Evolutionary conservation across 2,888 invertebrate species (phyloP), one percentile per base, ranked within the genome.

Genomic region (Synergus japonicus): DNA sequence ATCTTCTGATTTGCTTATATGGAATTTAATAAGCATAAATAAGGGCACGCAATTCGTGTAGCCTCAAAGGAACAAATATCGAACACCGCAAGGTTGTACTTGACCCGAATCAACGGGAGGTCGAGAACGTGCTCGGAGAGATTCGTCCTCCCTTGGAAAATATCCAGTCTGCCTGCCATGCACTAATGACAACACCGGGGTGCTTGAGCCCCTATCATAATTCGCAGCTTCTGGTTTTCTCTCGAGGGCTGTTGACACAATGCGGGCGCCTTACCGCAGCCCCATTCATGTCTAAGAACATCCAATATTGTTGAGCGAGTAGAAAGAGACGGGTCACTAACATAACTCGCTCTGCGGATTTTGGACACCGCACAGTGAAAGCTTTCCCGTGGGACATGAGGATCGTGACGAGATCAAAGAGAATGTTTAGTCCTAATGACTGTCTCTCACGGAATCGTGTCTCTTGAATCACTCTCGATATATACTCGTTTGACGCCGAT

Each of bases 401-500:
- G 82, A 83, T 90, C 89, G 89, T 90, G 90, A 90, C 90, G 84
- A 86, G 90, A 91, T 91, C 91, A 91, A 91, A 91, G 90, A 87
- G 83, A 90, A 46, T 13, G 46, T 13, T 46, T 46, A 12, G 12
- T 46, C 46, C 46, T 46, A 46, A 46, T 46, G 46, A 46, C 46
- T 46, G 46, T 46, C 46, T 46, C 46, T 13, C 46, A 46, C 13
- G 46, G 13, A 46, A 12, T 46, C 46, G 46, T 46, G 46, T 13
- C 46, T 37, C 37, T 46, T 10, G 46, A 46, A 46, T 46, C 46
- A 13, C 46, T 46, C 13, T 46, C 46, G 13, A 46, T 46, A 13
- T 46, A 46, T 46, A 13, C 46, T 46, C 46, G 46, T 46, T 46
- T 46, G 46, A 46, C 46, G 46, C 13, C 46, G 46, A 46, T 46